These are phyloP conservation scores for Amblyteles armatorius DNA, from an alignment of 2,888 invertebrate genomes.

Conservation along the genomic window DNA sequence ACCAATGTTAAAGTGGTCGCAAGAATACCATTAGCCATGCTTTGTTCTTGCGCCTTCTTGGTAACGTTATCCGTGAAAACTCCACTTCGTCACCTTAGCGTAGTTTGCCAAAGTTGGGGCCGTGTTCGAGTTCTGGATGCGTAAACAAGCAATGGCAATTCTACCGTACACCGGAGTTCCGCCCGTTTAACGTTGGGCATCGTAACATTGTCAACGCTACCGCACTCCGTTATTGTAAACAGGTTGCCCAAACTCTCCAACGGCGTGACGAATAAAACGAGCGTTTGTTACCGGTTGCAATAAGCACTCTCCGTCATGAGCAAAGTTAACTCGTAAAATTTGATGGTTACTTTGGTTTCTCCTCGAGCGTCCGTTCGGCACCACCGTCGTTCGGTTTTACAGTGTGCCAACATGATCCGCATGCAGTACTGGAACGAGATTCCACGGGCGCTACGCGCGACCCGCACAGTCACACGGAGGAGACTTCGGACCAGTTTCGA, in stretches of 20 bases:
- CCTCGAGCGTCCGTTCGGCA: conserved; percentile 6
- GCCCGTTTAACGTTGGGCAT: neutral
- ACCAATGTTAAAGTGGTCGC: neutral
- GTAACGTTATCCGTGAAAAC: neutral
- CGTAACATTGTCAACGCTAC: neutral
- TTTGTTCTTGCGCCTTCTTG: neutral
- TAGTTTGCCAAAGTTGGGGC: neutral
- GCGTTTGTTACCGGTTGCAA: conserved; percentile 45
- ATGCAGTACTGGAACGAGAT: neutral
- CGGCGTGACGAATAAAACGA: conserved; percentile 36
- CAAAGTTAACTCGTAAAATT: conserved; percentile 46
- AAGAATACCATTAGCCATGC: neutral
- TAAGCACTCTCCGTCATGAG: conserved; percentile 28
- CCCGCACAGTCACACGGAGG: neutral
- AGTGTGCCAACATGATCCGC: conserved; percentile 40
- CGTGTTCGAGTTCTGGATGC: neutral
- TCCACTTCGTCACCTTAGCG: neutral
- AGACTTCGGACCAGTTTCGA: neutral
- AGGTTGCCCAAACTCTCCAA: conserved; percentile 2
- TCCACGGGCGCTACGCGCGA: neutral
- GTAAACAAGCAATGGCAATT: neutral
- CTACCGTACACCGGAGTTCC: neutral
- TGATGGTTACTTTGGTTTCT: conserved; percentile 41
- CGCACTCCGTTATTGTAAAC: conserved; percentile 27
- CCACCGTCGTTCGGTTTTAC: conserved; percentile 42